Conservation (phyloP, 2,113 vertebrate species). For the Cavia porcellus region DNA sequence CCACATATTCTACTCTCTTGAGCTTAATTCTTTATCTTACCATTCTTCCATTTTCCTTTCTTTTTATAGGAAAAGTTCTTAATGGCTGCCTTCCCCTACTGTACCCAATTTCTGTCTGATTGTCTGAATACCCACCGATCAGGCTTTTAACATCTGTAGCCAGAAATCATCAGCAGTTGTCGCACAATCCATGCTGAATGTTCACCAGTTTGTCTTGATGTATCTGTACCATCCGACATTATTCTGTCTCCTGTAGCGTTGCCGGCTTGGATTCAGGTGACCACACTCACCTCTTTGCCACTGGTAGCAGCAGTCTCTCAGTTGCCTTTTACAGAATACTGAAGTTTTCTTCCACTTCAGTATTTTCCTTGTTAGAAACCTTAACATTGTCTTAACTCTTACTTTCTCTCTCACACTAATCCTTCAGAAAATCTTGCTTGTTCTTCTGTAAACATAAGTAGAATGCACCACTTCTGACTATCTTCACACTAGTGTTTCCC, state of each 20-base stretch:
- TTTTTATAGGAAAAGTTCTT: neutral
- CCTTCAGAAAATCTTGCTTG: neutral
- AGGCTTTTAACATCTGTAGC: neutral
- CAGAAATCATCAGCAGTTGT: neutral
- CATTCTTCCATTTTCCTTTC: neutral
- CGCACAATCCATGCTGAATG: neutral
- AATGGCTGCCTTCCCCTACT: neutral
- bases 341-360: neutral
- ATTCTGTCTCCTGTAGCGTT: neutral
- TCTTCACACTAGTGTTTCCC: neutral
- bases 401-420: neutral
- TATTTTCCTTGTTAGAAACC: neutral
- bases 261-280: neutral
- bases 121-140: neutral
- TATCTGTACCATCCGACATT: neutral
- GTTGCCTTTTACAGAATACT: neutral
- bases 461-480: neutral
- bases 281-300: neutral
- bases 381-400: neutral
- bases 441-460: neutral
- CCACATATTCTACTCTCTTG: neutral
- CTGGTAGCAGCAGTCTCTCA: neutral
- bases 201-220: neutral
- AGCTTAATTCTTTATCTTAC: neutral
- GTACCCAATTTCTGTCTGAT: neutral